A percentile compares a stretch with the other conserved stretches of the same genome.
phyloP scores from a whole-genome alignment of 2,888 invertebrate genomes.

The Halictus ligatus region DNA sequence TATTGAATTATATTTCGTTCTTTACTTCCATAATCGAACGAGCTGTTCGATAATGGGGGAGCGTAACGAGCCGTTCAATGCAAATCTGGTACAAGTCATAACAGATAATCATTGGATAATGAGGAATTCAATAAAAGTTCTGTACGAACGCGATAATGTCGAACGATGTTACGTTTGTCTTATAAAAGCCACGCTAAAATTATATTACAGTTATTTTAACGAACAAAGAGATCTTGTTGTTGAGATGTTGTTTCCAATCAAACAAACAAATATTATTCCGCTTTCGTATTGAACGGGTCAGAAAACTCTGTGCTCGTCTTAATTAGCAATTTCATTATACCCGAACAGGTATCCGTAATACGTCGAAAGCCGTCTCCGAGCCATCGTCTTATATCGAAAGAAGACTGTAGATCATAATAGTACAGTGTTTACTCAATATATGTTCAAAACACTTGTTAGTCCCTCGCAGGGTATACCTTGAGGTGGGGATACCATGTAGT shows the following conservation, averaged over 20 bases:
- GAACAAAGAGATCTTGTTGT: too few relatives aligned
- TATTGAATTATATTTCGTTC: not conserved
- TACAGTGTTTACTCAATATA: too few relatives aligned
- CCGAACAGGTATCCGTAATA: too few relatives aligned
- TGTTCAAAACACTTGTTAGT: too few relatives aligned
- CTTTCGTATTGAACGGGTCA: not conserved
- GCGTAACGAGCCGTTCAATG: not conserved
- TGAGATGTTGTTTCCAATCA: not conserved
- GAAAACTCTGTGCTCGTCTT: too few relatives aligned
- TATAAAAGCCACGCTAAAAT: not conserved
- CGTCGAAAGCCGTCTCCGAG: too few relatives aligned
- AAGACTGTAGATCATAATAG: too few relatives aligned
- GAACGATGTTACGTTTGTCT: not conserved
- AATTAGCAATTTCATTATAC: too few relatives aligned
- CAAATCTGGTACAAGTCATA: too few relatives aligned
- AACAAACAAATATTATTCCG: not conserved
- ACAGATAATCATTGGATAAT: not conserved
- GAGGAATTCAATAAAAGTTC: not conserved
- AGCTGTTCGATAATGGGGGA: not conserved
- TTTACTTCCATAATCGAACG: not conserved
- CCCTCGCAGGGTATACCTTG: too few relatives aligned
- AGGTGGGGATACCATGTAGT: too few relatives aligned
- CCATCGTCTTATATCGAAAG: too few relatives aligned
- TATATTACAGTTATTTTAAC: not conserved
- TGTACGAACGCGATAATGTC: not conserved